phyloP scores from a whole-genome alignment of 2,113 vertebrate species.

The Sander lucioperca region DNA sequence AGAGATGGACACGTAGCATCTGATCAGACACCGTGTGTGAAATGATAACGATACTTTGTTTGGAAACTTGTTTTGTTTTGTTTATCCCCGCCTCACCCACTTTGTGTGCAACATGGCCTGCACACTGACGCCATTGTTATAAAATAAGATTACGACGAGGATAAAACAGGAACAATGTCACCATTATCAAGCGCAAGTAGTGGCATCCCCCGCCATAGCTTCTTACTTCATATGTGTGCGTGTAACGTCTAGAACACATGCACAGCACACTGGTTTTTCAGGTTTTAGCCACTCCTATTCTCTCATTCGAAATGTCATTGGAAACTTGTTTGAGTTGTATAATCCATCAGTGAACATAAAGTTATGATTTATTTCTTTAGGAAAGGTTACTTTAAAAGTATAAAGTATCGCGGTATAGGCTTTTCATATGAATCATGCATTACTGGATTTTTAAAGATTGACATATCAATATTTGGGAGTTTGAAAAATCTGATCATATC shows the following conservation, averaged over 20 bases:
- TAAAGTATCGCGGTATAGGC: no score
- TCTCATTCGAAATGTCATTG: background rate
- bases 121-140: conserved; percentile 14
- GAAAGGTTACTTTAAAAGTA: no score
- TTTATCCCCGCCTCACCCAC: background rate
- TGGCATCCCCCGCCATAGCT: conserved; percentile 46
- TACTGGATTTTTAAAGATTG: background rate
- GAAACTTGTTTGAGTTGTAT: background rate
- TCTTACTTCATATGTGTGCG: background rate
- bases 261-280: background rate
- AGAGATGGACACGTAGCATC: conserved; percentile 47
- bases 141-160: conserved; percentile 19
- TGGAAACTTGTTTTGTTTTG: conserved; percentile 13
- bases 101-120: background rate
- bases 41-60: conserved; percentile 13
- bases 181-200: conserved; percentile 32
- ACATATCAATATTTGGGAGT: background rate
- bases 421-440: background rate
- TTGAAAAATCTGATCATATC: no score
- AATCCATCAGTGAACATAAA: background rate
- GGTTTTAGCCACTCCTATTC: background rate
- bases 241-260: background rate
- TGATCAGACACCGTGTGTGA: background rate
- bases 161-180: conserved; percentile 20
- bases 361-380: background rate